phyloP scores from a whole-genome alignment of 2,797 vertebrate genomes.

The Chelonia mydas region DNA sequence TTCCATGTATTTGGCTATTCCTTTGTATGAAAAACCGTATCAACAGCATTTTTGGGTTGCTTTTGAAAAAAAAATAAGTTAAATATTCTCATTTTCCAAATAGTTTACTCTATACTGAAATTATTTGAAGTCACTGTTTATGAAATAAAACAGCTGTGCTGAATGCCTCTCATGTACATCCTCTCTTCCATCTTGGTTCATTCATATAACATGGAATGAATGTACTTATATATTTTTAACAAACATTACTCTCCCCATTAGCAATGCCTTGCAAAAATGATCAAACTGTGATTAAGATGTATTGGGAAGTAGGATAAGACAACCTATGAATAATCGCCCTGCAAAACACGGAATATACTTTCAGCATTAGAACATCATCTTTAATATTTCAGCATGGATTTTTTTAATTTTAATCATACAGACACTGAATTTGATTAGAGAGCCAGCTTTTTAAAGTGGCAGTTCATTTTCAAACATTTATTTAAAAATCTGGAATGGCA shows the following conservation, averaged over 20 bases:
- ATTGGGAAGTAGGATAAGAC: neutral
- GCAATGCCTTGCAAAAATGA: neutral
- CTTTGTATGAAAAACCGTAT: neutral
- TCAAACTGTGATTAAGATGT: neutral
- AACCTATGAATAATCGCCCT: neutral
- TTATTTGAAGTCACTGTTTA: neutral
- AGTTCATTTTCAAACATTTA: neutral
- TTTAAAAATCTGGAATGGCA: neutral
- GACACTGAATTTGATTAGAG: neutral
- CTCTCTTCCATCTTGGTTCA: constrained; percentile 82
- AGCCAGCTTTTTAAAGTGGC: neutral
- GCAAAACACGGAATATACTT: neutral
- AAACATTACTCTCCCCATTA: neutral
- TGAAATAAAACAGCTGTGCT: neutral
- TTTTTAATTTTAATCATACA: neutral
- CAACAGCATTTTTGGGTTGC: neutral
- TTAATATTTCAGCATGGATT: neutral
- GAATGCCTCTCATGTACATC: constrained; percentile 68
- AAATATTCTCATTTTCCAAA: neutral
- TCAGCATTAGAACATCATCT: neutral
- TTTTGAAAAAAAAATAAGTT: neutral
- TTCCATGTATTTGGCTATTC: neutral
- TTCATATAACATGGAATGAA: neutral
- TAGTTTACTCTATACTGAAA: neutral
- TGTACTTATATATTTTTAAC: neutral